Base-by-base conservation (phyloP, 2,113 vertebrate species). In the Kryptolebias marmoratus region DNA sequence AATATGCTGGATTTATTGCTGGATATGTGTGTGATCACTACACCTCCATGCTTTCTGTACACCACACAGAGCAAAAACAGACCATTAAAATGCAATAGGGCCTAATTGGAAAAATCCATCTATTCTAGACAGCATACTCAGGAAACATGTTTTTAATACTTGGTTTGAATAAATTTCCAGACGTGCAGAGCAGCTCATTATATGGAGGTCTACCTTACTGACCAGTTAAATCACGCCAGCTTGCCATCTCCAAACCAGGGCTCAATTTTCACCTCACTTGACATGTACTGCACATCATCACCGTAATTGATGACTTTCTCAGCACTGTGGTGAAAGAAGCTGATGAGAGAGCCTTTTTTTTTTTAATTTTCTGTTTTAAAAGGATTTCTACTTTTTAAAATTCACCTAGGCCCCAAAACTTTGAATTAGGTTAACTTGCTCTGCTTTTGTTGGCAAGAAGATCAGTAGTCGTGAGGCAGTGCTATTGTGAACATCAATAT, bases 141-240 rank as follows among this genome's bases (percentile, higher is more conserved):
- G 64, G 53, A 65, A 75, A 64, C 44, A 53, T 16, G 15, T 28
- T 65, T 54, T 59, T 64, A 66, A 81, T 66, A 14, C n/a, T 65
- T 2, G 2, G 48, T 28, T 15, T 60, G 49, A 77, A 78, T 48
- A 63, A 68, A 62, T 68, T 71, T 55, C 0, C 55, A 67, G 59
- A 27, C 56, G 52, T 77, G 56, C 72, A 64, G 84, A 71, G 63
- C 31, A 52, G 73, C 68, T 77, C 69, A 72, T 82, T 74, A 80
- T 52, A 36, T 32, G 42, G 53, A 60, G 39, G n/a, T 71, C 65
- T 71, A 28, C 66, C 55, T 67, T 64, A 22, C 76, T 74, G 70
- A 75, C 74, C 73, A 57, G 55, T 68, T 66, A 64, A 73, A 73
- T 85, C 74, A 11, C 65, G n/a, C n/a, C 32, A n/a, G 31, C 48